Base-by-base conservation (phyloP, 2,888 invertebrate species). In the Drosophila putrida region DNA sequence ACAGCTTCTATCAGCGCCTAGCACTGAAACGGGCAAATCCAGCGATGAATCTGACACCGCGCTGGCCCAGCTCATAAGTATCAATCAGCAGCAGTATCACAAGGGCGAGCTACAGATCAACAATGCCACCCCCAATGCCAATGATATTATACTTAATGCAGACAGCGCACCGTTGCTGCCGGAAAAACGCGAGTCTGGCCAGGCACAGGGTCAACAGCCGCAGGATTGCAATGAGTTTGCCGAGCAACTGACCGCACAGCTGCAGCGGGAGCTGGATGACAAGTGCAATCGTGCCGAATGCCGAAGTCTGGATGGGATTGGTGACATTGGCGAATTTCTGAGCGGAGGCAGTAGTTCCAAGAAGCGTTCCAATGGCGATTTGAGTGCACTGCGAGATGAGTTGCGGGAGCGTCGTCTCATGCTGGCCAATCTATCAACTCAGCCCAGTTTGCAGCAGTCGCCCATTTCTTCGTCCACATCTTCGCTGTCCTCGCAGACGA, bases 181-280 rank as follows among this genome's bases (percentile, higher is more conserved):
- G 27, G 75, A 74, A 6, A 82, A 79, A 36, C 73, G 77, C 5
- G 75, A 72, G 1, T 47, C 67, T 1, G 64, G 46, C 2, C 82
- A 78, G 25, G 41, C 51, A 13, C 60, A 78, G 33, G 41, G 53
- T 0, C 76, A 73, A 31, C 62, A 57, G 31, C 94, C 94, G 71
- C 95, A 95, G 82, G 96, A 96, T 89, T 93, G 96, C 70, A 95
- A 95, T 2, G 96, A 96, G 83, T 96, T 96, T 84, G 96, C 96
- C 1, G 96, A 97, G 88, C 95, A 96, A 89, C 93, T 97, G n/a
- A 96, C 96, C 88, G 96, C 96, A 88, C 96, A 96, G 90, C 93
- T 97, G 69, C 93, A 96, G 60, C 95, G 95, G 74, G 96, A 97
- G 92, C 95, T 96, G 72, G 96, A 96, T 88, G 94, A 92, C 51